A percentile compares a stretch with the other conserved stretches of the same genome.
These are phyloP conservation scores for Phoeniculus purpureus DNA, from an alignment of 2,797 vertebrate species.

Conservation along the genomic window DNA sequence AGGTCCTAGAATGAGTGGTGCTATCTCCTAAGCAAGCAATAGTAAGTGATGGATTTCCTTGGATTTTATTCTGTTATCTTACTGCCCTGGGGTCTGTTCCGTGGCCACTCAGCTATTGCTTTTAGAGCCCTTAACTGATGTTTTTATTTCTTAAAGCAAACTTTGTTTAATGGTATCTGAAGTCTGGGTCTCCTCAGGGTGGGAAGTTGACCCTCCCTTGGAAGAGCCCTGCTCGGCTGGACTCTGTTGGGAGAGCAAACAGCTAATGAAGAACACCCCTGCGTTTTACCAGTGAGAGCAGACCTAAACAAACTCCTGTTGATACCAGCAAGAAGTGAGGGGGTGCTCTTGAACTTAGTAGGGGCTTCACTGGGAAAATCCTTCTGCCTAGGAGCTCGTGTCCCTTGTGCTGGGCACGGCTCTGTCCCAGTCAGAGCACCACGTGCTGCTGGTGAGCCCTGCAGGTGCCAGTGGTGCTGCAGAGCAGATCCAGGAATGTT, in stretches of 20 bases:
- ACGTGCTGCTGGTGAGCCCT: too few species aligned
- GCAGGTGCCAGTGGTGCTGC: too few species aligned
- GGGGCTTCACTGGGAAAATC: neutral
- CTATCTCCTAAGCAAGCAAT: neutral
- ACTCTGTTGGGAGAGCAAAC: neutral
- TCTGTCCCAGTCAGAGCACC: neutral
- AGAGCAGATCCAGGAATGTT: neutral
- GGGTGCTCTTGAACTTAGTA: neutral
- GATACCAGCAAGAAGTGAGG: neutral
- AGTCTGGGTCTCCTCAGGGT: neutral
- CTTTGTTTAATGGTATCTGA: neutral
- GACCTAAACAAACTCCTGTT: neutral
- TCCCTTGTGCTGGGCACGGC: accelerated
- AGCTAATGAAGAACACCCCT: neutral
- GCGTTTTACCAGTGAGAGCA: neutral
- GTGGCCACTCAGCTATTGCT: neutral
- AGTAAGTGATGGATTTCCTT: neutral
- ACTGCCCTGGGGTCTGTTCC: neutral
- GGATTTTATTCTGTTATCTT: neutral
- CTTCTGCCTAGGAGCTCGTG: accelerated
- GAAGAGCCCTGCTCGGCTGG: neutral
- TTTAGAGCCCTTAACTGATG: neutral
- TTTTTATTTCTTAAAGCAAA: neutral
- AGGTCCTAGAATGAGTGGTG: neutral
- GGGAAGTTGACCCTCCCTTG: neutral